phyloP scores from a whole-genome alignment of 2,113 vertebrate species.

The Carassius auratus region DNA sequence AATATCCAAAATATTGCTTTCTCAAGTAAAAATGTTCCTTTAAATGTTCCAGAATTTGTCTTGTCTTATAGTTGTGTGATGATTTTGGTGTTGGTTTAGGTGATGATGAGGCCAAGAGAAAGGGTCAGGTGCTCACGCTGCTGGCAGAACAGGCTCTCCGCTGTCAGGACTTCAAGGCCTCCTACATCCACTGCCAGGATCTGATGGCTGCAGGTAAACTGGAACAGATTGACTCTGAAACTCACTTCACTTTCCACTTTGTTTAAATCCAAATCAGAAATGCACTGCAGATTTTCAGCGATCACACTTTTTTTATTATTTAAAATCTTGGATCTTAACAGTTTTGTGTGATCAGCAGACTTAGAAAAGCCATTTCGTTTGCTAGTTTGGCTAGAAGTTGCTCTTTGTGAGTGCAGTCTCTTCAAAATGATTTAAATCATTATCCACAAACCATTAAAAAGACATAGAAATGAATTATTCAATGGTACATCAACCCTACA shows the following conservation, averaged over 20 bases:
- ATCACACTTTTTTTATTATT: not conserved
- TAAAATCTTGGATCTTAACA: not conserved
- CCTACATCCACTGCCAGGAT: slow-evolving; percentile 90
- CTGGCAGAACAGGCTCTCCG: slow-evolving; percentile 88
- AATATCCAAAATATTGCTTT: too few relatives aligned
- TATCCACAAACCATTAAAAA: not conserved
- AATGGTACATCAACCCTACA: not conserved
- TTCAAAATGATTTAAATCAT: not conserved
- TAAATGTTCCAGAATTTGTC: not conserved
- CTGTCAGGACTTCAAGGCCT: slow-evolving; percentile 88
- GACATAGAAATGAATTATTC: not conserved
- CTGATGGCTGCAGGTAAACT: slow-evolving; percentile 88
- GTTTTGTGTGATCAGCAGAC: not conserved
- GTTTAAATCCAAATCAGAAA: slow-evolving; percentile 9
- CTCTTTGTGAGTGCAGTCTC: not conserved
- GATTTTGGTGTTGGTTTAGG: slow-evolving; percentile 68
- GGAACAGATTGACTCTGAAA: not conserved
- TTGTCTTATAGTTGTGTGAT: slow-evolving; percentile 24
- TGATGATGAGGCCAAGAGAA: slow-evolving; percentile 80
- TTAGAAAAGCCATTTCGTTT: too few relatives aligned
- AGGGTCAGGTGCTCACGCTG: slow-evolving; percentile 89
- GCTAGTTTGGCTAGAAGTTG: not conserved
- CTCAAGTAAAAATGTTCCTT: too few relatives aligned
- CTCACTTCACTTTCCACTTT: not conserved
- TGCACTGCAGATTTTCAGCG: not conserved